Evolutionary conservation across 2,113 vertebrate species (phyloP).

Genomic region (Pan troglodytes): DNA sequence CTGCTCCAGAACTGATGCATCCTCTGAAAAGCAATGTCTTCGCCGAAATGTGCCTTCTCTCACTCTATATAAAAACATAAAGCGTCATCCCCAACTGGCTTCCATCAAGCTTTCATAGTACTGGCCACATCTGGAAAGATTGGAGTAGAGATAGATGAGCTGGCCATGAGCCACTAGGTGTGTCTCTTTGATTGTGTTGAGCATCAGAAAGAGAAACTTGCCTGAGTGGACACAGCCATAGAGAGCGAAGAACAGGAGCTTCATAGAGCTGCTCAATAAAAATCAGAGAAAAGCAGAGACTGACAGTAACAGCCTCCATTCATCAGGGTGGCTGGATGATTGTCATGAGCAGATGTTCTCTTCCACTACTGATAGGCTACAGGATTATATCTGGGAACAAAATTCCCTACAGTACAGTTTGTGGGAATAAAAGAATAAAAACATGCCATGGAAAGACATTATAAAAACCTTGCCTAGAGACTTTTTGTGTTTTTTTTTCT

Average conservation of each 20-base stretch:
- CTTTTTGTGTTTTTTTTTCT: conserved; percentile 4
- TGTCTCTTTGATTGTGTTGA: neutral
- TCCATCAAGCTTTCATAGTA: neutral
- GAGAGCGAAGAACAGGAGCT: neutral
- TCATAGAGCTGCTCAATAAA: neutral
- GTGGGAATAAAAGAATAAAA: conserved; percentile 50
- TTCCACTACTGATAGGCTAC: conserved; percentile 25
- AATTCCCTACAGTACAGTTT: conserved; percentile 35
- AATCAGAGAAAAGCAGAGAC: neutral
- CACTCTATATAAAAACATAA: neutral
- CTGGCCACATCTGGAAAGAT: neutral
- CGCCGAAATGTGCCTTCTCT: neutral
- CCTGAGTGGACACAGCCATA: neutral
- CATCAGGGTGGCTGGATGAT: neutral
- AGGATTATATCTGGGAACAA: conserved; percentile 54
- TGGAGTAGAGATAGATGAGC: neutral
- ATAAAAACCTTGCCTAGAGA: conserved; percentile 36
- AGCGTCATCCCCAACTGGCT: neutral
- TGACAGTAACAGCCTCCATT: conserved; percentile 43
- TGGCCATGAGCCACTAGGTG: neutral
- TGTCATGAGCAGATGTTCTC: conserved; percentile 54
- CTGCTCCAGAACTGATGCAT: neutral
- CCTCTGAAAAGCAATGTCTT: neutral
- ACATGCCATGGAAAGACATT: neutral
- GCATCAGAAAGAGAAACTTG: neutral